Percentiles rank a stretch among this genome's conserved stretches.
These are phyloP conservation scores for Percina caprodes DNA, from an alignment of 2,113 vertebrate species.

Conservation along the genomic window DNA sequence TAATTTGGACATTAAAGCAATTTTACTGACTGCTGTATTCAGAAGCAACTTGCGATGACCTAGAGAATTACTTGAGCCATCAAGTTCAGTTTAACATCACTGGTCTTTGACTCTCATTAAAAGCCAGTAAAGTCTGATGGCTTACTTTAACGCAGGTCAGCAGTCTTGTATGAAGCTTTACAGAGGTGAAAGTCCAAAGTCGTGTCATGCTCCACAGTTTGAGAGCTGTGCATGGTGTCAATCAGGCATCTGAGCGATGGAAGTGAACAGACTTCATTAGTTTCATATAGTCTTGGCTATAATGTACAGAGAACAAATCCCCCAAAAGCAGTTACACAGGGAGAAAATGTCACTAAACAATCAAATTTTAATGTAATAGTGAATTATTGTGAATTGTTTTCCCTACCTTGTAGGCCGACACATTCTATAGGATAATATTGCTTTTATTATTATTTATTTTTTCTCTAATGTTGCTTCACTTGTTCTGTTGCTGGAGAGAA, in stretches of 20 bases:
- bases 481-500: too few relatives aligned
- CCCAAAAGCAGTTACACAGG: too few relatives aligned
- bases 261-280: background rate
- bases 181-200: conserved; percentile 48
- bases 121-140: background rate
- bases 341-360: too few relatives aligned
- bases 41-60: background rate
- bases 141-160: conserved; percentile 37
- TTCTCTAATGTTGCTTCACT: too few relatives aligned
- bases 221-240: background rate
- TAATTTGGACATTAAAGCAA: background rate
- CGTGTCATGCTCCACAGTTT: background rate
- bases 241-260: background rate
- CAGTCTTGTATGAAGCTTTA: conserved; percentile 1
- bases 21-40: background rate
- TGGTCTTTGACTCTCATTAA: conserved; percentile 53
- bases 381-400: too few relatives aligned
- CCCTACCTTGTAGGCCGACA: too few relatives aligned
- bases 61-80: background rate
- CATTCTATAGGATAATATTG: too few relatives aligned
- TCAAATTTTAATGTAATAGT: too few relatives aligned
- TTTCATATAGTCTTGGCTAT: background rate
- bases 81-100: background rate
- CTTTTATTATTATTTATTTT: too few relatives aligned
- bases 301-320: too few relatives aligned